Evolutionary conservation across 1,140 invertebrate species (phyloP), one percentile per base, ranked within the genome.

Genomic region (Brachionus koreanus): DNA sequence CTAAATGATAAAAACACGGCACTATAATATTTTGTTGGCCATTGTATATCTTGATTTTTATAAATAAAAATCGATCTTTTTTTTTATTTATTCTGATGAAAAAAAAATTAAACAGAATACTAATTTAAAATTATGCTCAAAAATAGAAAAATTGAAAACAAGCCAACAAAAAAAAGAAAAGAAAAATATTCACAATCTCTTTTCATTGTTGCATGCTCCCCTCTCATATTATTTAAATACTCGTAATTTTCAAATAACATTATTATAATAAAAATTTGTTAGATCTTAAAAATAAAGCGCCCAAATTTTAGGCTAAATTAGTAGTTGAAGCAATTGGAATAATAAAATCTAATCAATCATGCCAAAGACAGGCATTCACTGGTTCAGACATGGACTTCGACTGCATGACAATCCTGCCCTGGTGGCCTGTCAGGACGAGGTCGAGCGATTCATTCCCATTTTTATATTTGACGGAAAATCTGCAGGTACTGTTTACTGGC

Each of bases 401-500:
- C 87, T 93, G 0, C 92, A 93, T 86, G 92, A 93, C 86, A 93
- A 93, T 87, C 92, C 92, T 1, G 90, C 92, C 0, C 83, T 93
- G n/a, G 84, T 91, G 12, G 88, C 90, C 29, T 92, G 92, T 0
- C 83, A 92, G 0, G 86, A 90, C 49, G 89, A 91, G 69, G 85
- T 83, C 52, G 82, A 83, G n/a, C 84, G 85, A 25, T 85, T 88
- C 57, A 91, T 91, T 83, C 91, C 92, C 0, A 85, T 93, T 1
- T 93, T 92, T 84, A 92, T 93, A 75, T 93, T 93, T 85, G 92
- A 93, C 87, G 92, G 92, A 67, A 90, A 92, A 86, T 92, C 91
- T 83, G 92, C 92, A 85, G 92, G 87, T 88, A 85, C 61, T 49
- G 65, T n/a, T n/a, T n/a, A n/a, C n/a, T 65, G 7, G 10, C 16